These are phyloP conservation scores for Machaerirhynchus nigripectus DNA, from an alignment of 2,113 vertebrate genomes.

Conservation along the genomic window DNA sequence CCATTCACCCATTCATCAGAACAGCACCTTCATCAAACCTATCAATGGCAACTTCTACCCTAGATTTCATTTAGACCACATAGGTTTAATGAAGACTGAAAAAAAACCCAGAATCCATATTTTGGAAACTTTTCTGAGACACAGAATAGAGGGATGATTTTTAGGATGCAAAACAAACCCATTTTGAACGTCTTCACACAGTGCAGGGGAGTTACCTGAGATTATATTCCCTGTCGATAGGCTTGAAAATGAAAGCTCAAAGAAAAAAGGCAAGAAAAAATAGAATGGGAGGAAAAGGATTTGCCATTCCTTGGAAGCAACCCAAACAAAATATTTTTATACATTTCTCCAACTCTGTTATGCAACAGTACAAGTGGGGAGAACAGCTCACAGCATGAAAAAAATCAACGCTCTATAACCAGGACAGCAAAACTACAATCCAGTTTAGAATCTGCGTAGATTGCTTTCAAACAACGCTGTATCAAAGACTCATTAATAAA, in stretches of 20 bases:
- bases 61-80: neutral
- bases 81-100: neutral
- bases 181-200: neutral
- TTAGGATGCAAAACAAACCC: neutral
- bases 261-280: neutral
- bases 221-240: neutral
- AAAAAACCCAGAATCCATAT: fast-evolving
- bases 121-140: neutral
- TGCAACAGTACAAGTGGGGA: neutral
- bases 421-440: neutral
- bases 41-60: neutral
- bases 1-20: neutral
- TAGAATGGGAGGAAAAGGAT: neutral
- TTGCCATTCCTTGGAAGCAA: neutral
- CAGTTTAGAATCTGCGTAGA: neutral
- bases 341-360: neutral
- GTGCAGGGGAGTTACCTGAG: neutral
- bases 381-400: neutral
- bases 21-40: neutral
- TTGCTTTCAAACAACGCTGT: neutral
- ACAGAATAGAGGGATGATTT: neutral
- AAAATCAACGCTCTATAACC: neutral
- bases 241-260: neutral
- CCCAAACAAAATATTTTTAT: neutral
- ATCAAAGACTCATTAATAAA: neutral